Base-by-base conservation (phyloP, 2,888 invertebrate genomes). In the Trypoxylon attenuatum region DNA sequence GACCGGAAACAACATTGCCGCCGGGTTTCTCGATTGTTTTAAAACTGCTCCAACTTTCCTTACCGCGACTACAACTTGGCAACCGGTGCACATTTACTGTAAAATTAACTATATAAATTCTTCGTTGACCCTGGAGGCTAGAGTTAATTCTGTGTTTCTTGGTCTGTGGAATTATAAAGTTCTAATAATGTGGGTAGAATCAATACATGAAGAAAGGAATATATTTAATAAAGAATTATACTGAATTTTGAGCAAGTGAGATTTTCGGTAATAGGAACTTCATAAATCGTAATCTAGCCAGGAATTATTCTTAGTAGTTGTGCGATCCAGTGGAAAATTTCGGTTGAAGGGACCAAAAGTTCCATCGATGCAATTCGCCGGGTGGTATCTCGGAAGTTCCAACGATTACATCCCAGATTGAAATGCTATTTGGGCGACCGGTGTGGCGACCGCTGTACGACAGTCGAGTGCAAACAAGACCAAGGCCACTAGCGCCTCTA, bases 401-500 rank as follows among this genome's bases (percentile, higher is more conserved):
- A 45, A 43, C 54, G 65, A 71, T 61, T 77, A 63, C 59, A 59
- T 61, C 43, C 50, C 51, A 56, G 63, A 61, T 65, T 68, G 67
- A 63, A 77, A 71, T 69, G 60, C 60, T 65, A 49, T 77, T 73
- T 62, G 63, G 41, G 5, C 45, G 33, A 39, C 23, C 33, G 39
- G 42, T 49, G 49, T 27, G n/a, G n/a, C n/a, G n/a, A n/a, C n/a
- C n/a, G n/a, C n/a, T n/a, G 33, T 27, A 46, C 60, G 46, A 57
- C 59, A 58, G 54, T 29, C 46, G 61, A 21, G 52, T 19, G 57
- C 60, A 60, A 74, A 70, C 64, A 70, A 63, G 46, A 8, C 21
- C 29, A 38, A 49, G 49, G 6, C 5, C 0, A n/a, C n/a, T n/a
- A n/a, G 2, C 2, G 6, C 2, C 10, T 1, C 10, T 8, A 8